Evolutionary conservation across 2,888 invertebrate species (phyloP), one percentile per base, ranked within the genome.

Genomic region (Bugula neritina): DNA sequence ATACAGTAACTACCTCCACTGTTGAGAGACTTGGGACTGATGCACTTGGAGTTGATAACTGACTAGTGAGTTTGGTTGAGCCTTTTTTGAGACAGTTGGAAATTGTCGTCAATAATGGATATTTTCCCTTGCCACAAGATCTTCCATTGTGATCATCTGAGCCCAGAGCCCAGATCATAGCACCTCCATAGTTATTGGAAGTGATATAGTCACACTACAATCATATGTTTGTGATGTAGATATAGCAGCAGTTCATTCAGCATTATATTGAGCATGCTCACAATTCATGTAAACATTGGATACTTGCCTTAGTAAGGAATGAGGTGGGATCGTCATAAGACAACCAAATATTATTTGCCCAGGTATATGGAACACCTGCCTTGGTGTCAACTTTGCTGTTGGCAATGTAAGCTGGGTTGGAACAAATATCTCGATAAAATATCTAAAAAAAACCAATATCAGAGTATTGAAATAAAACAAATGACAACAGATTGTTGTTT

Each of bases 181-280:
- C 94, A 0, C 95, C 95, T 10, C 90, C 94, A 77, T 89, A 94
- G 5, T 91, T 91, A 73, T 90, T 91, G 54, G 90, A 89, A 80
- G 94, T 94, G 73, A 95, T 87, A 93, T 93, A 95, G 72, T 90
- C 89, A 92, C 94, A 93, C 84, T 79, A 52, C 58, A 43, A 43
- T n/a, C n/a, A n/a, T n/a, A n/a, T n/a, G n/a, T n/a, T n/a, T n/a
- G n/a, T n/a, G n/a, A n/a, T n/a, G n/a, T n/a, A n/a, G n/a, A n/a
- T n/a, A n/a, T n/a, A n/a, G n/a, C n/a, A n/a, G n/a, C n/a, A n/a
- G n/a, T n/a, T n/a, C n/a, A n/a, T n/a, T n/a, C n/a, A n/a, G n/a
- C n/a, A n/a, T n/a, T n/a, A n/a, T n/a, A n/a, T n/a, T n/a, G n/a
- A n/a, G n/a, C n/a, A n/a, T n/a, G n/a, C n/a, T n/a, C n/a, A n/a